Percentiles rank a stretch among this genome's conserved stretches.
Conservation (phyloP, 1,140 invertebrate genomes). For the Daktulosphaira vitifoliae region DNA sequence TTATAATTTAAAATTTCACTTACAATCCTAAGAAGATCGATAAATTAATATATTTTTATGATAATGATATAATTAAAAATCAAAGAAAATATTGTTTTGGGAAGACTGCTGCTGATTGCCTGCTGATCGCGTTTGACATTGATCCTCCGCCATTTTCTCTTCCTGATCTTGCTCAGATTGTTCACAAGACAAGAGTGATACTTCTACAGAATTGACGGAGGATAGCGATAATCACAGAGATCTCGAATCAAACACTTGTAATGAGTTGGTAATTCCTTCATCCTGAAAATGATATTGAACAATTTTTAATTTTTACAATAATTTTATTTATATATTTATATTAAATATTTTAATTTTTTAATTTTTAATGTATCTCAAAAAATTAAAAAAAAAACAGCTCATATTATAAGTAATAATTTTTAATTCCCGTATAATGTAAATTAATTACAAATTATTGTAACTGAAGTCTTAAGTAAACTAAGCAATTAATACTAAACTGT, state of each 20-base stretch:
- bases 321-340: no score
- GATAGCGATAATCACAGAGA: constrained; percentile 29
- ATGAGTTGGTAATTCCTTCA: constrained; percentile 15
- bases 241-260: constrained; percentile 21
- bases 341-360: no score
- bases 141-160: constrained; percentile 10
- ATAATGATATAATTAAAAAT: constrained; percentile 1
- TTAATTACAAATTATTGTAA: no score
- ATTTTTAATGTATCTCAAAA: no score
- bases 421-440: no score
- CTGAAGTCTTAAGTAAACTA: no score
- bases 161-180: not conserved
- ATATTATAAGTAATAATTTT: no score
- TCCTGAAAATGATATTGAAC: not conserved
- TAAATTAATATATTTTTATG: not conserved
- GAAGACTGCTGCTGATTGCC: constrained; percentile 9
- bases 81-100: constrained; percentile 24
- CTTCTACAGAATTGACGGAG: constrained; percentile 16
- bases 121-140: not conserved
- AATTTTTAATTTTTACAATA: no score
- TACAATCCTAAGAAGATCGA: no score
- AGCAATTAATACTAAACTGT: no score
- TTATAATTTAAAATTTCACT: no score
- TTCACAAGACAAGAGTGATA: constrained; percentile 20
- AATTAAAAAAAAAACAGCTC: no score